phyloP scores from a whole-genome alignment of 1,140 invertebrate species.

The Drosophila sturtevanti region DNA sequence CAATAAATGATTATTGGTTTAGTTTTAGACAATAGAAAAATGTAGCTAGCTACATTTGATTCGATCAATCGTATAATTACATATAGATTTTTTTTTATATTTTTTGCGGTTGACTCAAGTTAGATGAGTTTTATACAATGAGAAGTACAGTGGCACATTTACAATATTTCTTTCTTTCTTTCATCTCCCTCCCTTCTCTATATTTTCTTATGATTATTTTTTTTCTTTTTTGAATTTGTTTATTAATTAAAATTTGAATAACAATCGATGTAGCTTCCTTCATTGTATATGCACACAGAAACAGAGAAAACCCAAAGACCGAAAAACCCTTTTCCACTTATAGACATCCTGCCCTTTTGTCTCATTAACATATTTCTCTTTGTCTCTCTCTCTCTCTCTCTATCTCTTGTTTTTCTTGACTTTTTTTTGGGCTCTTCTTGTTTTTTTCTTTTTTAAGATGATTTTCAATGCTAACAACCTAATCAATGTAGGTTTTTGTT shows the following conservation, averaged over 20 bases:
- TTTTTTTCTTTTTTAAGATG: conserved; percentile 23
- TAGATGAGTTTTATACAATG: not conserved
- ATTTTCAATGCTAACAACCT: conserved; percentile 67
- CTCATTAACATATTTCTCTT: conserved; percentile 58
- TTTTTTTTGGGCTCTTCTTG: conserved; percentile 43
- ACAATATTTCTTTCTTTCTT: conserved; percentile 27
- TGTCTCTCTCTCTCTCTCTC: conserved; percentile 21
- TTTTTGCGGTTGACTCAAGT: conserved; percentile 67
- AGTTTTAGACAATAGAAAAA: conserved; percentile 6
- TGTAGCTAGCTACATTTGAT: conserved; percentile 14
- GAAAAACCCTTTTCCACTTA: conserved; percentile 61
- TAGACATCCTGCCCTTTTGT: conserved; percentile 9
- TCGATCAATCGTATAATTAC: conserved; percentile 60
- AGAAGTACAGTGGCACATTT: conserved; percentile 42
- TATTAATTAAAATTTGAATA: conserved; percentile 78
- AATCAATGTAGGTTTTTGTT: conserved; percentile 51
- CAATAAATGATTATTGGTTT: conserved; percentile 7
- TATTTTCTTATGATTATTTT: too few relatives aligned
- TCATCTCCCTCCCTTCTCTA: not conserved
- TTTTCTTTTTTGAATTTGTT: conserved; percentile 29
- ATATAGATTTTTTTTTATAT: conserved; percentile 64
- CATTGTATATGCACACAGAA: conserved; percentile 50
- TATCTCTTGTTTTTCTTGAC: conserved; percentile 32
- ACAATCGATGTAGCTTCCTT: conserved; percentile 54
- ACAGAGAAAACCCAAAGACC: not conserved